Percentiles rank a stretch among this genome's conserved stretches.
Conservation (phyloP, 2,888 invertebrate genomes). For the Lycocerus yunnanus region DNA sequence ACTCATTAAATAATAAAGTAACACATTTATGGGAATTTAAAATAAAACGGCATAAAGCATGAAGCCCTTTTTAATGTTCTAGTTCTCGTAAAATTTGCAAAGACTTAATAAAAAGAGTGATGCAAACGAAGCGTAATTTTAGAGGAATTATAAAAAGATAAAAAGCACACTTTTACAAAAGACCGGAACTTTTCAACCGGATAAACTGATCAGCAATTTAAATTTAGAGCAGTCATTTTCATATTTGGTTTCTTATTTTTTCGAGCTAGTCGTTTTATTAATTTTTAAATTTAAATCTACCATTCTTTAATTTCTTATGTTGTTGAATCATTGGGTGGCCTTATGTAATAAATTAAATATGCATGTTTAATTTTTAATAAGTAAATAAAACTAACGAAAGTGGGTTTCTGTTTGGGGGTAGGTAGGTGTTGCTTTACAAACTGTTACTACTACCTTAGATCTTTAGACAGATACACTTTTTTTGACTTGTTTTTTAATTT, state of each 20-base stretch:
- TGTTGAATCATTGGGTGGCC: background rate
- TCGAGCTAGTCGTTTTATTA: background rate
- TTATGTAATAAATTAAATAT: background rate
- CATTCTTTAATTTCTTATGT: background rate
- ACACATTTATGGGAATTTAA: background rate
- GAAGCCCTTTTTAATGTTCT: background rate
- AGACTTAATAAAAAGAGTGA: constrained; percentile 30
- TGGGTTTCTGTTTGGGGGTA: background rate
- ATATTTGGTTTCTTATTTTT: constrained; percentile 21
- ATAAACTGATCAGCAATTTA: constrained; percentile 57
- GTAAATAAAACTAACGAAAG: background rate
- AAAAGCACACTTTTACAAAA: constrained; percentile 44
- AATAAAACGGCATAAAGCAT: background rate
- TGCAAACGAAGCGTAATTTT: constrained; percentile 46
- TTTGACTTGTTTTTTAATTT: background rate
- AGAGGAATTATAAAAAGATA: constrained; percentile 45
- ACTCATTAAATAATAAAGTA: background rate
- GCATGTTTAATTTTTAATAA: background rate
- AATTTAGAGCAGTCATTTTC: constrained; percentile 53
- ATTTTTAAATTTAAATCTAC: background rate
- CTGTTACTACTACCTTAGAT: background rate
- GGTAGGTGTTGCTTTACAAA: background rate
- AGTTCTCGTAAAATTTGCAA: constrained; percentile 8
- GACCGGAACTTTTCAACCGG: constrained; percentile 53
- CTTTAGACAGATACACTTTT: background rate